phyloP scores from a whole-genome alignment of 2,888 invertebrate species.

The Chaetoderma sp. region DNA sequence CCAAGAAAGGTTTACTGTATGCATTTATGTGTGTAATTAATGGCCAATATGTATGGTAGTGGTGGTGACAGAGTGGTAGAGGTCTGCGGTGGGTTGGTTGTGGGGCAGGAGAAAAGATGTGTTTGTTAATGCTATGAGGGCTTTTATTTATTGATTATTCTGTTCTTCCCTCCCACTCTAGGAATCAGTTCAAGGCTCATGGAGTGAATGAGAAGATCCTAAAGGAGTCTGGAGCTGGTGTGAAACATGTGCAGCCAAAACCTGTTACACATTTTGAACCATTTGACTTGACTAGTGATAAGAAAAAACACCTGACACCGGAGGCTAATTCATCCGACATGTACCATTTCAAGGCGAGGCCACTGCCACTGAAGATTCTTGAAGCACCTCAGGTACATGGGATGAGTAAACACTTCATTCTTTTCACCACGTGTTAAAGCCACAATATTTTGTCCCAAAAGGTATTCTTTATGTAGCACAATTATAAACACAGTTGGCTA shows the following conservation, averaged over 20 bases:
- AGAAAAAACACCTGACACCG: slow-evolving; percentile 28
- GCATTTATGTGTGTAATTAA: too few species aligned
- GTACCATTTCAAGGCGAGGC: slow-evolving; percentile 80
- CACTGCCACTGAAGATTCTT: slow-evolving; percentile 73
- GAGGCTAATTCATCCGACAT: slow-evolving; percentile 68
- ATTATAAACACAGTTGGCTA: neutral
- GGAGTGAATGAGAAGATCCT: slow-evolving; percentile 77
- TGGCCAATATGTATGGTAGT: too few species aligned
- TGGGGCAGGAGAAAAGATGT: neutral
- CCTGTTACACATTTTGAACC: slow-evolving; percentile 76
- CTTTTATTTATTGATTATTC: too few species aligned
- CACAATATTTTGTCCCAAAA: neutral
- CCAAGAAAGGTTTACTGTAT: too few species aligned
- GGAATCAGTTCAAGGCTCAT: slow-evolving; percentile 77
- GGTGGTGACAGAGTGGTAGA: too few species aligned
- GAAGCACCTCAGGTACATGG: slow-evolving; percentile 53
- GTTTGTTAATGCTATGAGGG: neutral
- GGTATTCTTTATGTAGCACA: neutral
- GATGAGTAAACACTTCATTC: slow-evolving; percentile 11
- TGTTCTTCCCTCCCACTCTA: slow-evolving; percentile 61
- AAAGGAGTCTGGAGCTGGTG: slow-evolving; percentile 70
- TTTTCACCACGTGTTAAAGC: neutral
- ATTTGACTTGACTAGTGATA: slow-evolving; percentile 65
- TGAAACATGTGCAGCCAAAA: slow-evolving; percentile 72
- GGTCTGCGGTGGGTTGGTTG: too few species aligned